Base-by-base conservation (phyloP, 2,113 vertebrate species). In the Dasyornis broadbenti region DNA sequence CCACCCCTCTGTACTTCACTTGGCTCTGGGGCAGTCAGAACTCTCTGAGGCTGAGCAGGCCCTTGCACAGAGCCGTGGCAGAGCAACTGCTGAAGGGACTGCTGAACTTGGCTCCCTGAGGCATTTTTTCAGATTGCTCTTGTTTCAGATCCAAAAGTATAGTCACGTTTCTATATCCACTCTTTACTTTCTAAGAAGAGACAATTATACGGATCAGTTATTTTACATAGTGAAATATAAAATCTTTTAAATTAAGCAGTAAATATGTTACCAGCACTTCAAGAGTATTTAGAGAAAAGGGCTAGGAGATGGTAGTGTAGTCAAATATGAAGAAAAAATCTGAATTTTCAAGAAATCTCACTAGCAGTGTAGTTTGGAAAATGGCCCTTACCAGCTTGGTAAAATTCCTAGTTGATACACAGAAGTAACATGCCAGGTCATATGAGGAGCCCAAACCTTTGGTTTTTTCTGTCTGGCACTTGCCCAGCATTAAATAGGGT, bases 351-450 rank as follows among this genome's bases (percentile, higher is more conserved):
- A 40, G 37, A 72, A 50, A 13, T 33, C 22, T n/a, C 52, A 56
- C 23, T 35, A 66, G 31, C 42, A 54, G 52, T 15, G 15, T 1
- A 27, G 21, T 50, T 64, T 88, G 66, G 61, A 24, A 66, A 59
- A 45, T 0, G 0, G n/a, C 37, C 44, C 14, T 6, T 30, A 33
- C 7, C 5, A 2, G 39, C 30, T 52, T 30, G n/a, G 33, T 66
- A 6, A 28, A 30, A 7, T 44, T 66, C 61, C 49, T 37, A 7
- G 7, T 15, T 83, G 21, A 18, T 33, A 18, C 4, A 13, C 15
- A 22, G 45, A 56, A 57, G 65, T 59, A 89, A 81, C 4, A 2
- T 7, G 9, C 18, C 33, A 49, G 39, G 49, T 84, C 15, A 13
- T 7, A n/a, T 3, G 5, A 73, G 19, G 35, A 81, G n/a, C 31